These are phyloP conservation scores for Hephaestus fuliginosus DNA, from an alignment of 2,797 vertebrate genomes.

Conservation along the genomic window DNA sequence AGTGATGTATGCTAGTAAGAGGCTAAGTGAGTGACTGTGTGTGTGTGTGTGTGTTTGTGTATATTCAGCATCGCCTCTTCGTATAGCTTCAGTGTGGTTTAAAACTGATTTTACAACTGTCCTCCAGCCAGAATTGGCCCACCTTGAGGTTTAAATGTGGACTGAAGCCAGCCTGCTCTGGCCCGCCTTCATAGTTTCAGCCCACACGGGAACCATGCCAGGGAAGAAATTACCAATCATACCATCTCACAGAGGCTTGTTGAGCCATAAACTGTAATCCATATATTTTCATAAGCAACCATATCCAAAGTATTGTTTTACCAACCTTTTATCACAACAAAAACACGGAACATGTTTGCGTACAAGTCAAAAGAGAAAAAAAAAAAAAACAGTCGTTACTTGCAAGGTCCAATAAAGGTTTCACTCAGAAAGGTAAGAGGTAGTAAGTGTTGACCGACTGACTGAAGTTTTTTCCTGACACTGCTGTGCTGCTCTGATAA, in stretches of 20 bases:
- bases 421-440: not conserved
- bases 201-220: slow-evolving; percentile 59
- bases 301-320: not conserved
- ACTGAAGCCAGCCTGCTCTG: slow-evolving; percentile 43
- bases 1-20: slow-evolving; percentile 12
- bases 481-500: not conserved
- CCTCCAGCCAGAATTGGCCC: slow-evolving; percentile 67
- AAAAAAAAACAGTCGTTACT: not conserved
- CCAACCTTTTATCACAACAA: not conserved
- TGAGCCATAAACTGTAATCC: not conserved
- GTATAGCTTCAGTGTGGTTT: slow-evolving; percentile 22
- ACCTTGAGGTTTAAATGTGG: slow-evolving; percentile 70
- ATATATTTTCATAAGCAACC: not conserved
- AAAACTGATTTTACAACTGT: slow-evolving; percentile 46
- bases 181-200: slow-evolving; percentile 60
- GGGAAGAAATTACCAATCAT: slow-evolving; percentile 43
- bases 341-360: not conserved
- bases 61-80: slow-evolving; percentile 17
- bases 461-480: not conserved
- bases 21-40: not conserved
- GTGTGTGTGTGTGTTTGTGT: not conserved
- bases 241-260: slow-evolving; percentile 8
- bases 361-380: too few species aligned
- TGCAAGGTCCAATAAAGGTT: not conserved
- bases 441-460: too few species aligned